Evolutionary conservation across 2,797 vertebrate species (phyloP).

Genomic region (Eptatretus atami): DNA sequence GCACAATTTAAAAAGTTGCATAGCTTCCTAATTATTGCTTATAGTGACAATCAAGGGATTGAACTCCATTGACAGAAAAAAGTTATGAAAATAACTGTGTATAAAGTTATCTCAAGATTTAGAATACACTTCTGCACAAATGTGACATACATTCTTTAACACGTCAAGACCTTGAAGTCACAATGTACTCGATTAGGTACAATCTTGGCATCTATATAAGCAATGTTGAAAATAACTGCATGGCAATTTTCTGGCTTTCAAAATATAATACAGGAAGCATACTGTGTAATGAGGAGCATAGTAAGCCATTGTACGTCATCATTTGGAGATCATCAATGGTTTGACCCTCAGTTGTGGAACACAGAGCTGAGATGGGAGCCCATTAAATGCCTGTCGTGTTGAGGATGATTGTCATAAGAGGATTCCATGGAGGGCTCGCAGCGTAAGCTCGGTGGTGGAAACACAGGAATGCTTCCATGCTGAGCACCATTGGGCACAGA

Average conservation of each 20-base stretch:
- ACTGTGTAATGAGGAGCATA: not conserved
- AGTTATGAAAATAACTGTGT: no score
- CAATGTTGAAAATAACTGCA: no score
- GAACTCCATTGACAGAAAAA: no score
- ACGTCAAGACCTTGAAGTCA: no score
- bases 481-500: not conserved
- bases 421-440: slow-evolving; percentile 2
- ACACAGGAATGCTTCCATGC: not conserved
- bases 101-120: no score
- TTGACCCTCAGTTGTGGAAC: not conserved
- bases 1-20: slow-evolving; percentile 48
- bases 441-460: slow-evolving; percentile 2
- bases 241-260: no score
- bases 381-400: slow-evolving; percentile 3
- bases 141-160: no score
- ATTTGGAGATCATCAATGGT: not conserved
- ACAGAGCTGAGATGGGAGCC: not conserved
- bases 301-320: not conserved
- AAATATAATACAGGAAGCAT: not conserved
- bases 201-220: no score
- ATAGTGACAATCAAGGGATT: slow-evolving; percentile 13
- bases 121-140: no score
- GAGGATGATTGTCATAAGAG: slow-evolving; percentile 1
- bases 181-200: no score
- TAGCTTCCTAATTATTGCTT: slow-evolving; percentile 85